Evolutionary conservation across 2,888 invertebrate species (phyloP).

Genomic region (Caenorhabditis angaria): DNA sequence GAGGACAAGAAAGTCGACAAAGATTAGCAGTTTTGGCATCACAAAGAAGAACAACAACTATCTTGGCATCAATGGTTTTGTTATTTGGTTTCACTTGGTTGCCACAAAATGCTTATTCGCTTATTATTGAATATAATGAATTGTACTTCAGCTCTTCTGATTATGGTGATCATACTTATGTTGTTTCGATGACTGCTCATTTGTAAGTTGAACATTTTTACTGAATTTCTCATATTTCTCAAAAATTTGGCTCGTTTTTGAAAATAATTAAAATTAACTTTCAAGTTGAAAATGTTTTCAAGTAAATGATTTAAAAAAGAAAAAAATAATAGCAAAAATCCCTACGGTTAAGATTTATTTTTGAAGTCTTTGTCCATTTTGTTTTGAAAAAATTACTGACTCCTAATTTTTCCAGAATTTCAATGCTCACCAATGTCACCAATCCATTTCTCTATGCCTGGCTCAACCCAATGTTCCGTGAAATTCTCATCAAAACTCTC

Average conservation of each 20-base stretch:
- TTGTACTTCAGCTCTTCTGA: slow-evolving; percentile 43
- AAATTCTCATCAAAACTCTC: slow-evolving; percentile 58
- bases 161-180: slow-evolving; percentile 59
- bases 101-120: slow-evolving; percentile 59
- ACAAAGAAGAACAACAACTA: slow-evolving; percentile 58
- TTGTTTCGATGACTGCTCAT: slow-evolving; percentile 65
- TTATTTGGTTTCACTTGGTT: slow-evolving; percentile 64
- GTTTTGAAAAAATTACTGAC: neutral
- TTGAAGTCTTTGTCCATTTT: too few relatives aligned
- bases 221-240: neutral
- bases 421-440: slow-evolving; percentile 63
- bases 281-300: neutral
- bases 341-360: neutral
- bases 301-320: neutral
- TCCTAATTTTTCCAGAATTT: slow-evolving; percentile 44
- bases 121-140: slow-evolving; percentile 66
- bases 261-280: too few relatives aligned
- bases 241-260: too few relatives aligned
- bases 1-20: slow-evolving; percentile 44
- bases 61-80: slow-evolving; percentile 59
- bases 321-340: neutral
- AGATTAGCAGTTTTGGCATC: slow-evolving; percentile 49
- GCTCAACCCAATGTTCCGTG: slow-evolving; percentile 64
- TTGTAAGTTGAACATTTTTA: slow-evolving; percentile 58
- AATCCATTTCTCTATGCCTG: slow-evolving; percentile 69